Conservation (phyloP, 1,140 invertebrate species). For the Penaeus chinensis region DNA sequence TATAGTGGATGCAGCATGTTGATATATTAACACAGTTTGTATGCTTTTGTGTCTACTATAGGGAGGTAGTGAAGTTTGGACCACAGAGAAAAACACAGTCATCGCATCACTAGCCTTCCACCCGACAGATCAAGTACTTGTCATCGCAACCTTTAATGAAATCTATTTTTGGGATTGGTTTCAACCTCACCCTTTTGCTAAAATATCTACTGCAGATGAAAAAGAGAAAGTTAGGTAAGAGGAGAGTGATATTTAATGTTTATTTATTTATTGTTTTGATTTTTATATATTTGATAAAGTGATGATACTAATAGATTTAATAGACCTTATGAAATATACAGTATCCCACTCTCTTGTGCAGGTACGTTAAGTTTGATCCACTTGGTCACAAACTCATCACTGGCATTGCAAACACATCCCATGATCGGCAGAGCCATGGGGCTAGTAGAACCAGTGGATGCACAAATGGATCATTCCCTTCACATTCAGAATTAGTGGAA, state of each 20-base stretch:
- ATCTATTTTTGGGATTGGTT: slow-evolving; percentile 93
- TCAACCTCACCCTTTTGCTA: slow-evolving; percentile 78
- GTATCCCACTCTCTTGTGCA: slow-evolving; percentile 65
- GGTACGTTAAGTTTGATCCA: slow-evolving; percentile 87
- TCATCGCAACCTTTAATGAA: slow-evolving; percentile 87
- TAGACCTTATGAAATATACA: no score
- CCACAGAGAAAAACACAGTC: slow-evolving; percentile 76
- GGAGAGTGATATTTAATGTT: not conserved
- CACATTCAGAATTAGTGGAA: slow-evolving; percentile 67
- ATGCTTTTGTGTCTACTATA: slow-evolving; percentile 66
- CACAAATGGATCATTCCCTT: slow-evolving; percentile 18
- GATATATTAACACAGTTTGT: not conserved
- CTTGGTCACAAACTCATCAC: slow-evolving; percentile 86
- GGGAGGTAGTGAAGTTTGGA: slow-evolving; percentile 88
- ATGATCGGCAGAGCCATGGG: slow-evolving; percentile 3
- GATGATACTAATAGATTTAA: no score
- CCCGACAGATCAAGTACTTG: slow-evolving; percentile 82
- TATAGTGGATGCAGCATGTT: no score
- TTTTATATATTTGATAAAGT: not conserved
- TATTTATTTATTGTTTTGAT: not conserved
- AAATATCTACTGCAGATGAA: slow-evolving; percentile 75
- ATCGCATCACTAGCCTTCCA: slow-evolving; percentile 90
- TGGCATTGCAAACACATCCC: slow-evolving; percentile 79
- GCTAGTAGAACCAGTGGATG: not conserved
- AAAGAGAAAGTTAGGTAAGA: slow-evolving; percentile 82